Percentiles rank a stretch among this genome's conserved stretches.
These are phyloP conservation scores for Antitype chi DNA, from an alignment of 2,888 invertebrate genomes.

Conservation along the genomic window DNA sequence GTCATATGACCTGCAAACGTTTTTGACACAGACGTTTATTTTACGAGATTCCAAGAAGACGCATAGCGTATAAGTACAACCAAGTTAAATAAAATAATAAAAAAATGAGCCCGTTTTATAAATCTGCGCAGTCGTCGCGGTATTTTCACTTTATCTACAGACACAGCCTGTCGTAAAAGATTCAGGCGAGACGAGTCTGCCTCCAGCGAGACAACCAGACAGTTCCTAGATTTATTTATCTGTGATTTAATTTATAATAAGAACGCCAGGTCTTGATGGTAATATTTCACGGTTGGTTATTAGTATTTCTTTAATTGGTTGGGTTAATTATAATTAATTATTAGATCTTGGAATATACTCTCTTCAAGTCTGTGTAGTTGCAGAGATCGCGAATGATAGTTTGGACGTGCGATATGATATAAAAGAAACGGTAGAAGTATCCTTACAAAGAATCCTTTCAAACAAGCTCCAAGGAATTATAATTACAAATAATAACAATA, in stretches of 20 bases:
- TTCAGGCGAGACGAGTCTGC: slow-evolving; percentile 52
- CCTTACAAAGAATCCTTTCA: background rate
- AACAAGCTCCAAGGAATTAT: background rate
- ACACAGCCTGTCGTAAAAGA: slow-evolving; percentile 56
- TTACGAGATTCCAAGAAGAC: slow-evolving; percentile 28
- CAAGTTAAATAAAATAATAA: background rate
- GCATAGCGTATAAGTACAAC: background rate
- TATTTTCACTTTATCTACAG: slow-evolving; percentile 64
- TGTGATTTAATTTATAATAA: slow-evolving; percentile 38
- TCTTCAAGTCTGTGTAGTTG: background rate
- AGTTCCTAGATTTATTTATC: slow-evolving; percentile 43
- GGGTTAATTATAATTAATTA: background rate
- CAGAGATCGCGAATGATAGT: background rate
- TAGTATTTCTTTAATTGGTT: background rate
- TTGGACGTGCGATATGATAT: too few species aligned
- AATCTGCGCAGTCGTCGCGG: slow-evolving; percentile 40
- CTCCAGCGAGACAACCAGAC: slow-evolving; percentile 33
- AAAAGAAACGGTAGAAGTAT: background rate
- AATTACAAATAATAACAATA: background rate
- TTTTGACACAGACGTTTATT: slow-evolving; percentile 20
- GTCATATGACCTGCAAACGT: slow-evolving; percentile 34
- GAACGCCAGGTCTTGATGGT: background rate
- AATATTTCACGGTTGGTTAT: slow-evolving; percentile 2
- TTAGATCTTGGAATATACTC: background rate
- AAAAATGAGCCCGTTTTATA: slow-evolving; percentile 38